Evolutionary conservation across 2,797 vertebrate genomes (phyloP).

Genomic region (Poecilia wingei): DNA sequence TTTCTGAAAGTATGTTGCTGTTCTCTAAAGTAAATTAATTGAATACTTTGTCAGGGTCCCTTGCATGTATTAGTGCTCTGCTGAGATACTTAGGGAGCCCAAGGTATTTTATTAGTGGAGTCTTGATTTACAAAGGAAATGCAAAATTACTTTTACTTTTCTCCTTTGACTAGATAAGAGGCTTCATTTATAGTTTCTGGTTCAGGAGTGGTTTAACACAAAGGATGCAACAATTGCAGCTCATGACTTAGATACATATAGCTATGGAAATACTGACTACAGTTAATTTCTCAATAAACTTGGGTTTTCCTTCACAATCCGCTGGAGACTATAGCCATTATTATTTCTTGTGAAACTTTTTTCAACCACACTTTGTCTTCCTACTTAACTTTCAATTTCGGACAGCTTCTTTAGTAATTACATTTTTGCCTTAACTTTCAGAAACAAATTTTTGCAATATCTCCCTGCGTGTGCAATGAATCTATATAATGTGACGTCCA

Average conservation of each 20-base stretch:
- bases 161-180: neutral
- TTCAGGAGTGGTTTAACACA: neutral
- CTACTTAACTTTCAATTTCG: neutral
- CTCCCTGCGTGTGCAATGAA: neutral
- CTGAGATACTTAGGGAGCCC: neutral
- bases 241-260: neutral
- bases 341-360: neutral
- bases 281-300: neutral
- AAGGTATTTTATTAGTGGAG: neutral
- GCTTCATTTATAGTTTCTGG: neutral
- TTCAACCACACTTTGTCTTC: neutral
- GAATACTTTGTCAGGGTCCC: neutral
- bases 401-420: neutral
- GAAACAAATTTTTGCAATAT: neutral
- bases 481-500: neutral
- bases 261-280: neutral
- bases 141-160: neutral
- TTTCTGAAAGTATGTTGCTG: neutral
- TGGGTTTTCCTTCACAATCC: neutral
- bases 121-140: neutral
- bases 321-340: neutral
- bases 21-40: neutral
- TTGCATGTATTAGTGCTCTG: neutral
- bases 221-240: neutral
- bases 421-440: neutral